Conservation (phyloP, 2,888 invertebrate species). For the Mythimna ferrago region DNA sequence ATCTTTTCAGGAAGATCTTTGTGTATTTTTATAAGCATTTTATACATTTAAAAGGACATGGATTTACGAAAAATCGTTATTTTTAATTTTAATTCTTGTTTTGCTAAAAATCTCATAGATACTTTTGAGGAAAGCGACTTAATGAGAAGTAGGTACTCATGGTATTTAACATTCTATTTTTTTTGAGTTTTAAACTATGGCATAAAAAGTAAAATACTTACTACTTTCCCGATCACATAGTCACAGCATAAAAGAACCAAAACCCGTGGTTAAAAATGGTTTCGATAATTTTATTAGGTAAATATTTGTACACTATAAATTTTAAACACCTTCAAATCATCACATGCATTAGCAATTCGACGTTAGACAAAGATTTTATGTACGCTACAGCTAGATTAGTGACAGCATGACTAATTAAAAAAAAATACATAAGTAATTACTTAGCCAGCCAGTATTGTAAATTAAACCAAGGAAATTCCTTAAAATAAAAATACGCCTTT, state of each 20-base stretch:
- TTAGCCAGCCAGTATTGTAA: slow-evolving; percentile 33
- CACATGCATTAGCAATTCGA: neutral
- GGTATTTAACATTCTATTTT: no score
- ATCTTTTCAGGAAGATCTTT: no score
- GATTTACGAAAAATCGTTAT: no score
- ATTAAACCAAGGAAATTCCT: neutral
- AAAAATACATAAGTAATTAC: neutral
- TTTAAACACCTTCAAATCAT: neutral
- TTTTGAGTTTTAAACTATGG: neutral
- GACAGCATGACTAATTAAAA: neutral
- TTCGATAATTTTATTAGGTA: neutral
- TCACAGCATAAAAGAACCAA: neutral
- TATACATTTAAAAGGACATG: no score
- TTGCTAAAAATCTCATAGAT: no score
- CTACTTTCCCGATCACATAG: slow-evolving; percentile 19
- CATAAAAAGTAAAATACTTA: neutral
- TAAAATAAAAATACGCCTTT: neutral
- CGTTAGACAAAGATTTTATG: neutral
- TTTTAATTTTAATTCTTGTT: no score
- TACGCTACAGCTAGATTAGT: neutral
- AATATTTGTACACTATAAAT: neutral
- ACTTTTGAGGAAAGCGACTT: no score
- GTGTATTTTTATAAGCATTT: no score
- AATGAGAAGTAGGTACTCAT: no score
- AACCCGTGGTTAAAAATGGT: slow-evolving; percentile 5